phyloP scores from a whole-genome alignment of 1,140 invertebrate species.

The Portunus trituberculatus region DNA sequence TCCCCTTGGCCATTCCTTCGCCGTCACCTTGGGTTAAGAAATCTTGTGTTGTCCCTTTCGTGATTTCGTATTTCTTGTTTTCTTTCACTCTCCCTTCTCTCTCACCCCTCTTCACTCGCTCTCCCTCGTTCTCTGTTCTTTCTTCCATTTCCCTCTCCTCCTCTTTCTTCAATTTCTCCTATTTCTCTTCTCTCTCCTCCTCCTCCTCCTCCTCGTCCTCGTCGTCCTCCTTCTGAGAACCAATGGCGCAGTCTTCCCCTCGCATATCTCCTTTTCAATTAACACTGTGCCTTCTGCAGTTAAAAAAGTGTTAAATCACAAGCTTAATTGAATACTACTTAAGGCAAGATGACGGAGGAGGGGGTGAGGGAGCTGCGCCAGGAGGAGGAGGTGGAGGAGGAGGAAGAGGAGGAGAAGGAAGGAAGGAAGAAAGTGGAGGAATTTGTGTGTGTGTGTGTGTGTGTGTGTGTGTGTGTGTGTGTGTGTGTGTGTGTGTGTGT shows the following conservation, averaged over 20 bases:
- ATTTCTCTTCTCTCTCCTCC: not conserved
- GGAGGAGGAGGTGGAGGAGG: not conserved
- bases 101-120: not conserved
- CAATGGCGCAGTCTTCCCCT: conserved; percentile 37
- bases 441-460: conserved; percentile 41
- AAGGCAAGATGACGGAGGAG: conserved; percentile 45
- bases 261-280: conserved; percentile 69
- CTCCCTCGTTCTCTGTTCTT: not conserved
- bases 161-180: not conserved
- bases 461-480: conserved; percentile 44
- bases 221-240: not conserved
- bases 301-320: conserved; percentile 70
- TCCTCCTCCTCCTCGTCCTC: not conserved
- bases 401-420: not conserved
- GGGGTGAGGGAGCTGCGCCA: not conserved
- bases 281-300: conserved; percentile 63
- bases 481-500: conserved; percentile 18
- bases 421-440: conserved; percentile 31
- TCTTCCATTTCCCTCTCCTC: conserved; percentile 33
- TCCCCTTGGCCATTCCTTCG: not conserved
- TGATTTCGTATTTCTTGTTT: not conserved
- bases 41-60: conserved; percentile 16
- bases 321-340: conserved; percentile 67
- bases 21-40: not conserved
- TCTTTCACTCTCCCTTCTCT: not conserved